Evolutionary conservation across 2,888 invertebrate genomes (phyloP).

Genomic region (Caenorhabditis becei): DNA sequence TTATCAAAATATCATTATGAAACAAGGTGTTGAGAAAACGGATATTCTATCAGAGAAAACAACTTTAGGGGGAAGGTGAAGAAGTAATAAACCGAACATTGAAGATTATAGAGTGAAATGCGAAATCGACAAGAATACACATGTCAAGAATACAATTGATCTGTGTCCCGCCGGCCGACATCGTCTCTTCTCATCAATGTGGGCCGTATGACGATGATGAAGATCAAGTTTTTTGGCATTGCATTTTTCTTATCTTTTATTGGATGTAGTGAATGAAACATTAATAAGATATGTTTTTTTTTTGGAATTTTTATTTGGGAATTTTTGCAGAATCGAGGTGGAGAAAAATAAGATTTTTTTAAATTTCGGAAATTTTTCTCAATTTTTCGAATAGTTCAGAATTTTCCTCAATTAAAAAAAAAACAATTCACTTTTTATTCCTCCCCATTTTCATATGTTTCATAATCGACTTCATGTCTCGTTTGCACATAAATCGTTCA

Average conservation of each 20-base stretch:
- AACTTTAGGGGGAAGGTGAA: too few relatives aligned
- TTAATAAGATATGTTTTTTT: neutral
- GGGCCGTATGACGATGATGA: slow-evolving; percentile 30
- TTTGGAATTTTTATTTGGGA: too few relatives aligned
- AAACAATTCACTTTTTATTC: neutral
- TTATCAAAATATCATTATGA: too few relatives aligned
- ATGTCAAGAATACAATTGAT: slow-evolving; percentile 43
- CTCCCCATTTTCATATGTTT: neutral
- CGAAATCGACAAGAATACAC: slow-evolving; percentile 14
- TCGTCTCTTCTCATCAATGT: slow-evolving; percentile 19
- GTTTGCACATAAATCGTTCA: neutral
- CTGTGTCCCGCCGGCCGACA: slow-evolving; percentile 27
- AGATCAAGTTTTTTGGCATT: slow-evolving; percentile 55
- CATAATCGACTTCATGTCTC: neutral
- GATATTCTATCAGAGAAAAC: neutral
- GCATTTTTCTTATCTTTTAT: slow-evolving; percentile 1
- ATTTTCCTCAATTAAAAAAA: too few relatives aligned
- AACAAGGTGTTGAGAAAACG: neutral
- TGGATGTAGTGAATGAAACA: neutral
- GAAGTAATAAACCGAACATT: neutral
- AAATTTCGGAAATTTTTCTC: too few relatives aligned
- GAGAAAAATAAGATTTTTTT: too few relatives aligned
- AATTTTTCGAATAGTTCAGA: too few relatives aligned
- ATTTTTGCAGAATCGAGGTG: too few relatives aligned
- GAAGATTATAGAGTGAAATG: neutral